phyloP scores from a whole-genome alignment of 2,888 invertebrate genomes.

The Rambutsinella grinnellia region DNA sequence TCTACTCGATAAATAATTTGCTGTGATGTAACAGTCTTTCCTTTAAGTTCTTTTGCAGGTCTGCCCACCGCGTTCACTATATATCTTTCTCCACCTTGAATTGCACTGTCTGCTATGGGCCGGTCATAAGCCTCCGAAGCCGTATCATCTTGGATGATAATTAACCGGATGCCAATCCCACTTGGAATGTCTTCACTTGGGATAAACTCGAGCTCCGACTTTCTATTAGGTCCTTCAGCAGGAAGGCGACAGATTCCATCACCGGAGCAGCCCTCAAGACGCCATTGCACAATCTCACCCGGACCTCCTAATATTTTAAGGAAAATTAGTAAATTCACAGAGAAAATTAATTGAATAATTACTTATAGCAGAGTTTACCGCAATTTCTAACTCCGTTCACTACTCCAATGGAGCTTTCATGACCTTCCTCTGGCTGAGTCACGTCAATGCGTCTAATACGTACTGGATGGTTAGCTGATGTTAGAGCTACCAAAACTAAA shows the following conservation, averaged over 20 bases:
- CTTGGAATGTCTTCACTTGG: slow-evolving; percentile 22
- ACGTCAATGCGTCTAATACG: background rate
- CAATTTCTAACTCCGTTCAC: background rate
- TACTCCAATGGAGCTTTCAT: background rate
- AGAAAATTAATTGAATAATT: background rate
- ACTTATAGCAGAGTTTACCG: background rate
- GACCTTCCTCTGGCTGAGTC: slow-evolving; percentile 7
- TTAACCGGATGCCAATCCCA: slow-evolving; percentile 15
- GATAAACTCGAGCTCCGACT: slow-evolving; percentile 27
- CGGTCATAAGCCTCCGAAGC: slow-evolving; percentile 1
- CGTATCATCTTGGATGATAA: slow-evolving; percentile 10
- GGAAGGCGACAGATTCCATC: slow-evolving; percentile 11
- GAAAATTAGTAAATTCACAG: background rate
- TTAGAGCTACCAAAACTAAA: background rate
- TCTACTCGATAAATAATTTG: slow-evolving; percentile 26
- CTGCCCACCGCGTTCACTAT: background rate
- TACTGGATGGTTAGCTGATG: background rate
- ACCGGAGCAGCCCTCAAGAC: background rate
- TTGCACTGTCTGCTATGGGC: slow-evolving; percentile 10
- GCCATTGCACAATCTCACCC: background rate
- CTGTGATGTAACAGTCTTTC: slow-evolving; percentile 18
- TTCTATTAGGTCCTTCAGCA: background rate
- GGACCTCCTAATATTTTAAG: slow-evolving; percentile 11
- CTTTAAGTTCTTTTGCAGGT: slow-evolving; percentile 2
- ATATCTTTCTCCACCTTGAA: slow-evolving; percentile 19